Percentiles rank a stretch among this genome's conserved stretches.
Conservation (phyloP, 2,888 invertebrate genomes). For the Alcis repandata region DNA sequence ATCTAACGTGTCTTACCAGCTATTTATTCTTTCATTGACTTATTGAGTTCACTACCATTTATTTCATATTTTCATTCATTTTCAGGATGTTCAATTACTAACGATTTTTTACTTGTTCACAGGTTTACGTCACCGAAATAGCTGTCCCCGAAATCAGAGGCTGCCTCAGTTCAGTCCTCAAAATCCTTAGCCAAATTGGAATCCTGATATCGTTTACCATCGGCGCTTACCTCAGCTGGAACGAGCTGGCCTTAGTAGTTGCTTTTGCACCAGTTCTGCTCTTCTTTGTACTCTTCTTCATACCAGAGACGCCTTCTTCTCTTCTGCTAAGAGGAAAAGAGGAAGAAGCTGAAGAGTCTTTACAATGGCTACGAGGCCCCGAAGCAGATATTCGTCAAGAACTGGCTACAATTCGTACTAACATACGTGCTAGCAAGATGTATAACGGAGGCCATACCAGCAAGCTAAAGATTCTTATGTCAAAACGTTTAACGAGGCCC, state of each 20-base stretch:
- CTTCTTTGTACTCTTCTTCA: conserved; percentile 90
- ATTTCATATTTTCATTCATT: no score
- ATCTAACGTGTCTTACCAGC: no score
- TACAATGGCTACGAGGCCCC: conserved; percentile 93
- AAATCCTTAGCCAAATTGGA: conserved; percentile 94
- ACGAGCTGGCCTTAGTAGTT: conserved; percentile 92
- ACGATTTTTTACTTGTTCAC: conserved; percentile 60
- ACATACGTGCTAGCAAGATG: conserved; percentile 86
- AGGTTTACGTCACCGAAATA: conserved; percentile 96
- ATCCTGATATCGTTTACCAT: conserved; percentile 93
- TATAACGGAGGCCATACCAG: conserved; percentile 71
- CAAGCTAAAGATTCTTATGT: conserved; percentile 72
- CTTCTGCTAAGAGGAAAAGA: conserved; percentile 91
- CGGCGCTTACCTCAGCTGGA: conserved; percentile 94
- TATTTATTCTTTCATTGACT: no score
- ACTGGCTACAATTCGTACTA: conserved; percentile 90
- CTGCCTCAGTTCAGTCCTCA: conserved; percentile 93
- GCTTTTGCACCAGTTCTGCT: conserved; percentile 92
- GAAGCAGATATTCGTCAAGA: conserved; percentile 92
- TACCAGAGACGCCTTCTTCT: conserved; percentile 96
- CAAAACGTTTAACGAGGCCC: conserved; percentile 87
- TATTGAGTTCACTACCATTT: no score
- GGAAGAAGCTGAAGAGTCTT: conserved; percentile 90
- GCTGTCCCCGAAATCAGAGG: conserved; percentile 95
- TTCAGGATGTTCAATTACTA: neutral